Evolutionary conservation across 2,113 vertebrate genomes (phyloP).

Genomic region (Myotis brandtii): DNA sequence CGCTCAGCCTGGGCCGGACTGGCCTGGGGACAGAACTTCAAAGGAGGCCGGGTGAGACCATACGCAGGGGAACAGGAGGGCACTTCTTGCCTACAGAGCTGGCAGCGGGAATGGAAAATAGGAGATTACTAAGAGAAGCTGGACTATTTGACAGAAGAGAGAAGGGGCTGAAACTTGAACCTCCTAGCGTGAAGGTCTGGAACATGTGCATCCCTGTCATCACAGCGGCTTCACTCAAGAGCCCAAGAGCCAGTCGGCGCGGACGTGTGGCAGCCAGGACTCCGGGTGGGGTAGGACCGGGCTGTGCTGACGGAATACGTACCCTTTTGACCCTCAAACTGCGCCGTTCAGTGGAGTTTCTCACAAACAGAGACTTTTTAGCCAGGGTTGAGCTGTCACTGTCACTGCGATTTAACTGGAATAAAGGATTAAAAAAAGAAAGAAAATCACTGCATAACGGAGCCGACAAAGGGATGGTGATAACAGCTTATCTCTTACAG

Average conservation of each 20-base stretch:
- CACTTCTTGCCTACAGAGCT: background rate
- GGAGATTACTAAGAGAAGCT: background rate
- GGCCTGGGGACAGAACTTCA: background rate
- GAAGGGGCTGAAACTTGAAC: background rate
- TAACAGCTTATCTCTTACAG: background rate
- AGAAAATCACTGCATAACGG: background rate
- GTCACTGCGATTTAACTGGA: constrained; percentile 91
- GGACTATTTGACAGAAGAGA: background rate
- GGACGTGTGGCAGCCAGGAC: accelerated
- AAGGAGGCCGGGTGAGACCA: accelerated
- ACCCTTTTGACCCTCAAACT: constrained; percentile 91
- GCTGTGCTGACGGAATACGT: constrained; percentile 56
- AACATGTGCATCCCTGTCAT: background rate
- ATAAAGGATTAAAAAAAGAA: constrained; percentile 6
- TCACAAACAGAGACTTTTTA: constrained; percentile 90
- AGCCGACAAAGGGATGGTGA: background rate
- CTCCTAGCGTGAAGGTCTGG: background rate
- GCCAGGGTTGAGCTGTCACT: constrained; percentile 92
- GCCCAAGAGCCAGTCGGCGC: too few relatives aligned
- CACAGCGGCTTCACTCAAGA: accelerated
- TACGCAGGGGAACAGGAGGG: background rate
- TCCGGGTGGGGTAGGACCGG: accelerated
- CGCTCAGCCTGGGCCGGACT: background rate
- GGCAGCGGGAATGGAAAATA: background rate
- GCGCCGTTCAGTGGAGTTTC: constrained; percentile 89